Evolutionary conservation across 2,797 vertebrate species (phyloP), one percentile per base, ranked within the genome.

Genomic region (Chromis chromis): DNA sequence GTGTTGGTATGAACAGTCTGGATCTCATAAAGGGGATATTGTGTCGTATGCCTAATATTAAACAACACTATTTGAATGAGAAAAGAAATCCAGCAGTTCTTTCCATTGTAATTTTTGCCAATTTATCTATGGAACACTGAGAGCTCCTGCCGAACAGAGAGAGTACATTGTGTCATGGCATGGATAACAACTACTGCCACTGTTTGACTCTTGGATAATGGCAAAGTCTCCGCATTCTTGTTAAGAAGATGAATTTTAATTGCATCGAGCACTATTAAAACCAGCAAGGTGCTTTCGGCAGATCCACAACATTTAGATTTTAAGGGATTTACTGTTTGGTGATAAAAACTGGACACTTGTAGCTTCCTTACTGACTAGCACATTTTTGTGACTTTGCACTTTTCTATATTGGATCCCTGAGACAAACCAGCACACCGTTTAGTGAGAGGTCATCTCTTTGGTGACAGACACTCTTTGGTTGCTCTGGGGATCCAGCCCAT

Each of bases 391-490:
- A n/a, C 8, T 28, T 48, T 19, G 36, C 21, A 36, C 42, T 49
- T 8, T 56, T 64, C 63, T 66, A 52, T n/a, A 52, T 75, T 74
- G 49, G 68, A 62, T 39, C 24, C 70, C 55, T 54, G 42, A 82
- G 65, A 67, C 65, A 70, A 74, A 68, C 55, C 55, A 77, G 62
- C 50, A 66, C 42, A 64, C 3, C 65, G 21, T 79, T 84, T 68
- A 66, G 67, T 78, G 56, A 86, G 87, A 92, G 86, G 76, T 82
- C 82, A 82, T 76, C 60, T 78, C 60, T 71, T 65, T 70, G 60
- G 82, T 78, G 83, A 83, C 65, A 82, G 62, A 81, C 74, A 48
- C 46, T 70, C 68, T 79, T 62, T 76, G 67, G 49, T 39, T 79
- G 46, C 81, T 82, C 48, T 44, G 48, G 65, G 78, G 69, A 84